Percentiles rank a stretch among this genome's conserved stretches.
Conservation (phyloP, 2,113 vertebrate species). For the Chiloscyllium plagiosum region DNA sequence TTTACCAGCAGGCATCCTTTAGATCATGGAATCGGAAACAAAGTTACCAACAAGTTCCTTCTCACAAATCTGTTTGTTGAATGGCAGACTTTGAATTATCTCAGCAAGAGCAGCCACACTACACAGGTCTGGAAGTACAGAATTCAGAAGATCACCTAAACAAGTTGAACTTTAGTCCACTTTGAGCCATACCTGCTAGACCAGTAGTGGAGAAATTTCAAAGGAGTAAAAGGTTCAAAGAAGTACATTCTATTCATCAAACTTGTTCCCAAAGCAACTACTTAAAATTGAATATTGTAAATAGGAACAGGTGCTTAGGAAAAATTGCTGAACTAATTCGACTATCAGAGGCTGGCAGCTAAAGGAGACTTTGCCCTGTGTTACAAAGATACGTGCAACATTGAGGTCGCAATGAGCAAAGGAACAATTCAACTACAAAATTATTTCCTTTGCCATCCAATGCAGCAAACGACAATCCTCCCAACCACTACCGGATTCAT, state of each 20-base stretch:
- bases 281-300: neutral
- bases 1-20: too few species aligned
- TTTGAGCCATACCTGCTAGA: neutral
- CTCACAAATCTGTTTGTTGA: too few species aligned
- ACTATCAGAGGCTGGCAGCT: neutral
- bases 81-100: too few species aligned
- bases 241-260: neutral
- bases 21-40: too few species aligned
- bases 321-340: neutral
- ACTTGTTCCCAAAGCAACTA: neutral
- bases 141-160: neutral
- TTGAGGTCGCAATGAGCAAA: neutral
- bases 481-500: neutral
- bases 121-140: neutral
- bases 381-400: neutral
- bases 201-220: neutral
- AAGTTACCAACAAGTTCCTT: too few species aligned
- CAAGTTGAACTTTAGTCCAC: neutral
- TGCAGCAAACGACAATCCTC: neutral
- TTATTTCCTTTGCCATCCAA: neutral
- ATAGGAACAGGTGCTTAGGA: neutral
- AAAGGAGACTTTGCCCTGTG: neutral
- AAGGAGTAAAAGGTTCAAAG: neutral
- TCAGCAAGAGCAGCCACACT: too few species aligned
- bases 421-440: neutral